Conservation (phyloP, 2,113 vertebrate species). For the Columba janthina region DNA sequence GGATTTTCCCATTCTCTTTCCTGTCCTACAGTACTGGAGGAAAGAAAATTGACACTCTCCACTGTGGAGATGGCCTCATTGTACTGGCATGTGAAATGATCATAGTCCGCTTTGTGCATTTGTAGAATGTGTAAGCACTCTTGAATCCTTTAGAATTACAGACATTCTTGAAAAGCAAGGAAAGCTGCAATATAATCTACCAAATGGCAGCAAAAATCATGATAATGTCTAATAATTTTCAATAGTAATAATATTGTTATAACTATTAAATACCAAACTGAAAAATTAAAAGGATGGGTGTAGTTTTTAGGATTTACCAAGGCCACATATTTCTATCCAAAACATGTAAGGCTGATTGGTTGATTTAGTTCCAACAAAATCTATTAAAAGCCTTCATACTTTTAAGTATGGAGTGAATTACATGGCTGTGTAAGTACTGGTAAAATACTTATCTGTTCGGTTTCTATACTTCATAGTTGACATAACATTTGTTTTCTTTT, state of each 20-base stretch:
- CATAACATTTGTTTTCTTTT: slow-evolving; percentile 24
- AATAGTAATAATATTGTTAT: background rate
- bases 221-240: background rate
- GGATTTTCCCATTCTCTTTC: background rate
- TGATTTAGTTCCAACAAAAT: background rate
- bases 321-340: background rate
- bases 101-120: background rate
- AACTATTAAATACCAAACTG: background rate
- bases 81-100: background rate
- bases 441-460: background rate
- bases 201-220: background rate
- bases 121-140: background rate
- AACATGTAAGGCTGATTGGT: background rate
- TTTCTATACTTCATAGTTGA: background rate
- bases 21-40: background rate
- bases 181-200: background rate
- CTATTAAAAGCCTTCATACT: background rate
- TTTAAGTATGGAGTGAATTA: background rate
- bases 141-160: background rate
- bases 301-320: background rate
- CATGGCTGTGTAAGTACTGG: background rate
- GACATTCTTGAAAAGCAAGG: background rate
- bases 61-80: background rate
- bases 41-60: background rate
- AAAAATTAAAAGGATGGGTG: background rate